Evolutionary conservation across 2,797 vertebrate genomes (phyloP).

Genomic region (Hippopotamyrus pictus): DNA sequence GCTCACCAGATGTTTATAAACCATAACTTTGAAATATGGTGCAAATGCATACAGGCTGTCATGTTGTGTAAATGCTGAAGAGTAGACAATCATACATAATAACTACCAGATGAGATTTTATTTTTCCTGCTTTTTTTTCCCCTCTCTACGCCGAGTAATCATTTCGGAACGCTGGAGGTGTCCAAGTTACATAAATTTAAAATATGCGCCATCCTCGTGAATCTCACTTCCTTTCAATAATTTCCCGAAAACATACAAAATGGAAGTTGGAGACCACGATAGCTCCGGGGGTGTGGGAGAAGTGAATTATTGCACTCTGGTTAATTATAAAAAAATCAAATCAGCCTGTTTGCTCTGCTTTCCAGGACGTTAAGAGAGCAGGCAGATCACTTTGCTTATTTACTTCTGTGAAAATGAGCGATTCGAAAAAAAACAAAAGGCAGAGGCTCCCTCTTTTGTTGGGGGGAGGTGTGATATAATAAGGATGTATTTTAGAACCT

Average conservation of each 20-base stretch:
- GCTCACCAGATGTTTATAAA: slow-evolving; percentile 47
- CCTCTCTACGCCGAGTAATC: slow-evolving; percentile 73
- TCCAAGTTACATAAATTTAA: slow-evolving; percentile 82
- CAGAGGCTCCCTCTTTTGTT: background rate
- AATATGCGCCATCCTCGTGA: slow-evolving; percentile 63
- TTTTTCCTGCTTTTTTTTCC: slow-evolving; percentile 32
- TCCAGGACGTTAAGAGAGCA: background rate
- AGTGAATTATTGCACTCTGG: slow-evolving; percentile 17
- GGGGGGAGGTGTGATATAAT: background rate
- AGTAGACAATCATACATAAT: slow-evolving; percentile 75
- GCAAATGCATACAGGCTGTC: slow-evolving; percentile 47
- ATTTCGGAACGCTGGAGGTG: slow-evolving; percentile 81
- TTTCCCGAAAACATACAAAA: slow-evolving; percentile 55
- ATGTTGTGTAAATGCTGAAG: slow-evolving; percentile 62
- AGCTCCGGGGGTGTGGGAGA: background rate
- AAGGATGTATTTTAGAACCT: background rate
- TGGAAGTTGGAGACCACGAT: slow-evolving; percentile 25
- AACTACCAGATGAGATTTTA: slow-evolving; percentile 85
- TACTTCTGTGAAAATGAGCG: slow-evolving; percentile 10
- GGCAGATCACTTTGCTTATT: background rate
- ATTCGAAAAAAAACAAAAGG: background rate
- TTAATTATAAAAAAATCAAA: slow-evolving; percentile 21
- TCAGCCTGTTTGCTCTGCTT: background rate
- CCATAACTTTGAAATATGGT: slow-evolving; percentile 51
- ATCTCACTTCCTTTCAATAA: slow-evolving; percentile 59